Base-by-base conservation (phyloP, 2,888 invertebrate species). In the Eristalis arbustorum region DNA sequence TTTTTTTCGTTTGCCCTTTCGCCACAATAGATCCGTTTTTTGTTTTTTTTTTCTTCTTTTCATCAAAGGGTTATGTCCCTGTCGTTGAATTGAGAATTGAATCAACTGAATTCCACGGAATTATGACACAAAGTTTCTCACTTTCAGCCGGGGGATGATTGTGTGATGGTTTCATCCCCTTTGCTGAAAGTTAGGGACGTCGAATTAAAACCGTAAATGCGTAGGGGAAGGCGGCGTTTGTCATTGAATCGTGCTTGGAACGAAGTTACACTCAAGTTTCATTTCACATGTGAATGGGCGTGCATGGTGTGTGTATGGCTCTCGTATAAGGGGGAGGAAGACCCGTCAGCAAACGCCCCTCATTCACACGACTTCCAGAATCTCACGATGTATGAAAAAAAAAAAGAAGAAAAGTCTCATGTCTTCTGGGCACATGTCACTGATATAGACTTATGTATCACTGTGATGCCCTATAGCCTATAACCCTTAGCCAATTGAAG, bases 331-430 rank as follows among this genome's bases (percentile, higher is more conserved):
- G 49, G 49, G 49, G 49, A 49, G 18, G 49, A 49, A 2, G 49
- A 49, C 49, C 18, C 18, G 49, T 49, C 18, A 49, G 4, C 49
- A 64, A 73, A 85, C 84, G 84, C 84, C 84, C 84, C 76, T 85
- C 57, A 81, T 85, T 85, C 64, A 77, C 81, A 81, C 80, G 79
- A 11, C 37, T 13, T 13, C 11, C 8, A 37, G 37, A 13, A 37
- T 13, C 13, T 37, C 37, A 37, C 37, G 37, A 37, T 37, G 18
- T 18, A 49, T 8, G 8, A 8, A 18, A n/a, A n/a, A 14, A 14
- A n/a, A n/a, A n/a, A n/a, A n/a, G n/a, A n/a, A n/a, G n/a, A n/a
- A 42, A 42, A 42, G n/a, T 42, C n/a, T 42, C 42, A 49, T 49
- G 49, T 49, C 49, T 49, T 10, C 18, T 49, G 49, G 49, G 49